phyloP scores from a whole-genome alignment of 2,888 invertebrate species.

The Folsomia manolachei region DNA sequence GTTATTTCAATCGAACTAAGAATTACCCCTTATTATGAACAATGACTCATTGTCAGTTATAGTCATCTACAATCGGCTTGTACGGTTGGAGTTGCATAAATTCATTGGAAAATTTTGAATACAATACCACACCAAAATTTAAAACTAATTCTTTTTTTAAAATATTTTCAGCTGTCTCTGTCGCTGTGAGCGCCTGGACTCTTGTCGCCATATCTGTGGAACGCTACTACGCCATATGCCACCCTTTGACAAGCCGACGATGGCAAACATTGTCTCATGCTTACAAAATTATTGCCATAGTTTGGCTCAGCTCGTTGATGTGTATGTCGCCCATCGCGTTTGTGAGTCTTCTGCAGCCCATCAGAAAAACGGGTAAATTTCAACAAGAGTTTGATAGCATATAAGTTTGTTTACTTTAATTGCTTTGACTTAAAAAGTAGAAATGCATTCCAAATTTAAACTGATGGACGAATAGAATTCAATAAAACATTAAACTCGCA shows the following conservation, averaged over 20 bases:
- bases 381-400: no score
- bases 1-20: neutral
- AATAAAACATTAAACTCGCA: no score
- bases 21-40: no score
- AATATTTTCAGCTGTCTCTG: slow-evolving; percentile 65
- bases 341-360: slow-evolving; percentile 62
- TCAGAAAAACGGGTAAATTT: slow-evolving; percentile 51
- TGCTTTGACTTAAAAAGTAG: no score
- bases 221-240: slow-evolving; percentile 74
- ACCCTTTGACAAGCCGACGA: slow-evolving; percentile 67
- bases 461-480: no score
- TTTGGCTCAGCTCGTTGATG: slow-evolving; percentile 65
- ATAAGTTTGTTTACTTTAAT: no score
- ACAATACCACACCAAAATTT: neutral
- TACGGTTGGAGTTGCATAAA: no score
- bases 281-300: slow-evolving; percentile 66
- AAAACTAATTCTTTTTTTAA: slow-evolving; percentile 8
- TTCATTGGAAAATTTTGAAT: no score
- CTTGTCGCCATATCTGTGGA: slow-evolving; percentile 74
- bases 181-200: slow-evolving; percentile 74
- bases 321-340: slow-evolving; percentile 66
- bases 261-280: slow-evolving; percentile 76
- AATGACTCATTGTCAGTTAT: no score
- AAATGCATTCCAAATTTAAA: no score
- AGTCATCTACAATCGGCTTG: no score